phyloP scores from a whole-genome alignment of 2,888 invertebrate genomes.

The Hipparchia semele region DNA sequence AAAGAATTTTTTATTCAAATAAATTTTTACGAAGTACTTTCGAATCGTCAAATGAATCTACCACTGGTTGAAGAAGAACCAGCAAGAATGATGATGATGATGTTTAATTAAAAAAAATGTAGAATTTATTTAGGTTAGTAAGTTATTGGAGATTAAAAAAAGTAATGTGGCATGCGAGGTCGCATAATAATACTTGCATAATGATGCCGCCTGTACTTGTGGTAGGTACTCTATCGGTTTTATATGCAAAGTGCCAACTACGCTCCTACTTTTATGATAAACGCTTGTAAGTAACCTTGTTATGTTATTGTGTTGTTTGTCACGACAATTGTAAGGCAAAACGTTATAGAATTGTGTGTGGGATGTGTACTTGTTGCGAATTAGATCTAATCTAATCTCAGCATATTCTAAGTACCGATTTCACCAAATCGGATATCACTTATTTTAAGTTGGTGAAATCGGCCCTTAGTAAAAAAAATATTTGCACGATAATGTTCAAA shows the following conservation, averaged over 20 bases:
- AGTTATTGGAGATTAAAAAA: not conserved
- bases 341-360: conserved; percentile 14
- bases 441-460: too few relatives aligned
- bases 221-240: conserved; percentile 17
- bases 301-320: conserved; percentile 22
- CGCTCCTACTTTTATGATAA: conserved; percentile 25
- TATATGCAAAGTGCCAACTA: conserved; percentile 29
- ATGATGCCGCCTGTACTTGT: conserved; percentile 17
- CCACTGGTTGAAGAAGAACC: too few relatives aligned
- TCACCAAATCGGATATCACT: too few relatives aligned
- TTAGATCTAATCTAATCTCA: conserved; percentile 13
- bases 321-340: conserved; percentile 18
- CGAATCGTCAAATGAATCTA: too few relatives aligned
- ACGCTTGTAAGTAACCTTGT: conserved; percentile 21
- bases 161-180: not conserved
- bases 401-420: too few relatives aligned
- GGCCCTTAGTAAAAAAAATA: too few relatives aligned
- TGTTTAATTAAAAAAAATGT: too few relatives aligned
- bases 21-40: too few relatives aligned
- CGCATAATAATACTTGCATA: not conserved
- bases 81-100: too few relatives aligned
- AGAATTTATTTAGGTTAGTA: too few relatives aligned
- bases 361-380: conserved; percentile 13
- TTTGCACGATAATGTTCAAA: too few relatives aligned
- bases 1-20: too few relatives aligned